Conservation (phyloP, 2,888 invertebrate species). For the Apantesis nais region DNA sequence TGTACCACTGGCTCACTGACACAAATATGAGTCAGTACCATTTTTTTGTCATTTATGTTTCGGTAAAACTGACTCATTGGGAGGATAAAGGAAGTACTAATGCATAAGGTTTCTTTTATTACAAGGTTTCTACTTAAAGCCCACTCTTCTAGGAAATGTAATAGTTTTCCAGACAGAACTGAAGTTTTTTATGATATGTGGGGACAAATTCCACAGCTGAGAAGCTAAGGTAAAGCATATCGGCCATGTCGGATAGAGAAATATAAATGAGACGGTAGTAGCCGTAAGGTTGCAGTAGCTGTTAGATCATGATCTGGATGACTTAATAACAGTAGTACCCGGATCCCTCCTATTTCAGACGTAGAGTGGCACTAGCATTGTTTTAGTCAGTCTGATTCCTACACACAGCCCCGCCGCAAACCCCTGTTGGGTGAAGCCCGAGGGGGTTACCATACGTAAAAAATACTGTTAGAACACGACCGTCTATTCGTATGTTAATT, state of each 20-base stretch:
- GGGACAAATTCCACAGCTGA: too few species aligned
- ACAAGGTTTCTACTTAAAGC: background rate
- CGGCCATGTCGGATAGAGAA: background rate
- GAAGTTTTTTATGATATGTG: too few species aligned
- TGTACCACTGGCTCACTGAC: conserved; percentile 8
- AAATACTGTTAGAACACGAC: too few species aligned
- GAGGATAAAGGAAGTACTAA: background rate
- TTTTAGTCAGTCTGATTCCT: too few species aligned
- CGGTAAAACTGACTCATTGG: background rate
- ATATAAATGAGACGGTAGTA: background rate
- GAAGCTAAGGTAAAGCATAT: background rate
- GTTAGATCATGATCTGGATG: too few species aligned
- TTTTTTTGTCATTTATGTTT: background rate
- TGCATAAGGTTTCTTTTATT: background rate
- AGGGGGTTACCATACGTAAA: too few species aligned
- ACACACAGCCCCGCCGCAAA: too few species aligned
- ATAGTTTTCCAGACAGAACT: background rate
- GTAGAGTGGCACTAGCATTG: too few species aligned
- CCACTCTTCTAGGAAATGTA: background rate
- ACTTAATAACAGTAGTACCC: too few species aligned
- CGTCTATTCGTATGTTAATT: too few species aligned
- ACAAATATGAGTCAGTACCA: conserved; percentile 4
- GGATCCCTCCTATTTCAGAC: too few species aligned
- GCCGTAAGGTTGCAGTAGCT: background rate
- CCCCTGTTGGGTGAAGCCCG: too few species aligned